A percentile compares a stretch with the other conserved stretches of the same genome.
phyloP scores from a whole-genome alignment of 37 sponge, comb jelly and placozoan genomes.

The Halisarca cf. caerulea region DNA sequence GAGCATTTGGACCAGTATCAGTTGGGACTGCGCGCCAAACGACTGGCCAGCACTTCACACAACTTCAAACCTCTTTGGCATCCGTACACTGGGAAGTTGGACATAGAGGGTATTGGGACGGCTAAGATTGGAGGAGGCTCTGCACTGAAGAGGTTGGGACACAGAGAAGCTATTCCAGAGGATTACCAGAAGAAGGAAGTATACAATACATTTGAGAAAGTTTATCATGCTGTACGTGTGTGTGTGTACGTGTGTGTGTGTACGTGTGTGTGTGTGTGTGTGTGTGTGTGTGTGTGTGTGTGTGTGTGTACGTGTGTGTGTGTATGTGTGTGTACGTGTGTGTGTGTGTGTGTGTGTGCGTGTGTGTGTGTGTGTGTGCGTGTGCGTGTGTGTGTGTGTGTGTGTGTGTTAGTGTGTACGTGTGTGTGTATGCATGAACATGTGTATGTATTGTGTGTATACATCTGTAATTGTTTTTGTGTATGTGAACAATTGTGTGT shows the following conservation, averaged over 20 bases:
- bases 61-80: background rate
- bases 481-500: no score
- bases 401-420: background rate
- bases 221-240: constrained; percentile 23
- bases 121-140: no score
- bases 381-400: constrained; percentile 2
- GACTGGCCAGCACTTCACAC: no score
- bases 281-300: constrained; percentile 20
- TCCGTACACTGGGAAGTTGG: background rate
- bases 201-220: constrained; percentile 32
- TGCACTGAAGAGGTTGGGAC: no score
- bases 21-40: background rate
- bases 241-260: background rate
- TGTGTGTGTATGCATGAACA: no score
- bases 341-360: no score
- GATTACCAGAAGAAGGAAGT: constrained; percentile 55
- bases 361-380: constrained; percentile 9
- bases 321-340: constrained; percentile 12
- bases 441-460: no score
- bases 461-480: no score
- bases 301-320: constrained; percentile 19
- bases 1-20: background rate
- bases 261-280: background rate
- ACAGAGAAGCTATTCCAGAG: constrained; percentile 40
- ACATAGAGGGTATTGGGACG: background rate